Conservation (phyloP, 1,140 invertebrate genomes). For the Drosophila willistoni region DNA sequence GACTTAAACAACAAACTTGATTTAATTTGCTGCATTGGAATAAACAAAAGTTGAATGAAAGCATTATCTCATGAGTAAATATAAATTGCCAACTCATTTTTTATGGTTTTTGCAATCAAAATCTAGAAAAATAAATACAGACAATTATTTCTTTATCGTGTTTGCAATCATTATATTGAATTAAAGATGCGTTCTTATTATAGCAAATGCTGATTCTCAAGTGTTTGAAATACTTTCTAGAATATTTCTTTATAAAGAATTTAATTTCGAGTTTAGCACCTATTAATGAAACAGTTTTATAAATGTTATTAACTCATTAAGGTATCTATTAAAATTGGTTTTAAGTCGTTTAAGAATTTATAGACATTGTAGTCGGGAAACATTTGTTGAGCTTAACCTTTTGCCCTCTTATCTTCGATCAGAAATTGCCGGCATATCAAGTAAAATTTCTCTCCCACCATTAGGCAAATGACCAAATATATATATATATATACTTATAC, state of each 20-base stretch:
- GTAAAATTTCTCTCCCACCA: slow-evolving; percentile 47
- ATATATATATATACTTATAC: slow-evolving; percentile 28
- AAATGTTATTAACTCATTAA: background rate
- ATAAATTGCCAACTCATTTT: slow-evolving; percentile 4
- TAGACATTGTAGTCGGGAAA: background rate
- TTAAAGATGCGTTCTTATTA: background rate
- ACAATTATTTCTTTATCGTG: background rate
- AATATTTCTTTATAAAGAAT: too few relatives aligned
- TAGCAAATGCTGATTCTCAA: background rate
- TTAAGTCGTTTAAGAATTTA: background rate
- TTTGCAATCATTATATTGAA: background rate
- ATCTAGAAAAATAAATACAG: background rate
- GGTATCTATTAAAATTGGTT: background rate
- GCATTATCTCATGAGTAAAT: slow-evolving; percentile 8
- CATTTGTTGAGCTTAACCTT: slow-evolving; percentile 1
- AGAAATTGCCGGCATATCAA: background rate
- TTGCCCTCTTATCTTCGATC: background rate
- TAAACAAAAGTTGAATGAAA: slow-evolving; percentile 19
- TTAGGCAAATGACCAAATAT: slow-evolving; percentile 51
- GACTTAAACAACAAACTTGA: slow-evolving; percentile 52
- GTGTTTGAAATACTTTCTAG: too few relatives aligned
- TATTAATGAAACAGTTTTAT: too few relatives aligned
- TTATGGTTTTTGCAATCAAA: background rate
- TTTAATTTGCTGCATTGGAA: slow-evolving; percentile 17
- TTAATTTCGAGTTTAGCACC: too few relatives aligned